Conservation (phyloP, 2,797 vertebrate species). For the Anabas testudineus region DNA sequence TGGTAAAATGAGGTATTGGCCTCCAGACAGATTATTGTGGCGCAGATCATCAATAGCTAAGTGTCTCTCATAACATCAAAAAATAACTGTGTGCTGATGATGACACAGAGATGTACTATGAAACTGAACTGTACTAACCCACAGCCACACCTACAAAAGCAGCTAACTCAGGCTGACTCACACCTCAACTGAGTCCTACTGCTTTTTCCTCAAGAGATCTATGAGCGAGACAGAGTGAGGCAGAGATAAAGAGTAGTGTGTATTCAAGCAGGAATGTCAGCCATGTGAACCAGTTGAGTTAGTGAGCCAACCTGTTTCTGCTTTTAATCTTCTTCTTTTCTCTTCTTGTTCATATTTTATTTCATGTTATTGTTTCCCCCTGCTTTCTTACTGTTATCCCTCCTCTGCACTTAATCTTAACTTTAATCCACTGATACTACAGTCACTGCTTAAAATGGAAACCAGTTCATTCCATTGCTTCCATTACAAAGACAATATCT, state of each 20-base stretch:
- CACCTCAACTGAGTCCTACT: neutral
- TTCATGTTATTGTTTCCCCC: neutral
- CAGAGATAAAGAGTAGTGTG: conserved; percentile 19
- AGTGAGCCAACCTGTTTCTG: conserved; percentile 54
- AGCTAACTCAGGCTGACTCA: conserved; percentile 15
- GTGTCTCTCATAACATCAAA: too few relatives aligned
- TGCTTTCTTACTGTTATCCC: neutral
- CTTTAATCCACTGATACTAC: neutral
- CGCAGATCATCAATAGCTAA: too few relatives aligned
- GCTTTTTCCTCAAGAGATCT: neutral
- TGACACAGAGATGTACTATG: neutral
- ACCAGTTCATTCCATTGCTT: neutral
- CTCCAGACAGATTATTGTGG: too few relatives aligned
- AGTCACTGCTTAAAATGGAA: neutral
- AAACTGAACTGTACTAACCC: conserved; percentile 1
- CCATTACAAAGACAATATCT: conserved; percentile 14
- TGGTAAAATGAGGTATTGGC: too few relatives aligned
- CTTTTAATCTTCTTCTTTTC: conserved; percentile 49
- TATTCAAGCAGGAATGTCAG: conserved; percentile 70
- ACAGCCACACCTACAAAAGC: conserved; percentile 39
- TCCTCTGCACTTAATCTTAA: too few relatives aligned
- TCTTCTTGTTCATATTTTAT: neutral
- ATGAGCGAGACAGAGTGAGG: conserved; percentile 4
- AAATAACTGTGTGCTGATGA: neutral
- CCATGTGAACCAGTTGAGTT: conserved; percentile 58